Base-by-base conservation (phyloP, 2,888 invertebrate species). In the Polydrusus cervinus region DNA sequence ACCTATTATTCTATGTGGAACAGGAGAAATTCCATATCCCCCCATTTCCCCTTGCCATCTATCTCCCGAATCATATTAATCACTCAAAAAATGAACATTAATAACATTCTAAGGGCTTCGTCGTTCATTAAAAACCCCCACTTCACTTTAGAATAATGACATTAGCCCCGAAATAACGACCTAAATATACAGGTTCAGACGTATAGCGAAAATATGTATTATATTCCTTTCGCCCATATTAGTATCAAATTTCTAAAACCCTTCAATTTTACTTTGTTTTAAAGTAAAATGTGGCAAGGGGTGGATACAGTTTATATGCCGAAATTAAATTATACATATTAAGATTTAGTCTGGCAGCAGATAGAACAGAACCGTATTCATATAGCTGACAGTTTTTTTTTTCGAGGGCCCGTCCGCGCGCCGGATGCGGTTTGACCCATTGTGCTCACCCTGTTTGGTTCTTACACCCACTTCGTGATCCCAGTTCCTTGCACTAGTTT, bases 161-260 rank as follows among this genome's bases (percentile, higher is more conserved):
- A 76, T 76, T 75, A 74, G 57, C 64, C 74, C 74, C 62, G 62
- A 69, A 74, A 69, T 74, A 74, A 74, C 75, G 75, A 71, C 75
- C 75, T 53, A 71, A 75, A 75, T 49, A 75, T 68, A 75, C 71
- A 60, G 69, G 60, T 71, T 75, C 34, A 62, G 68, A 68, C 67
- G 65, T 70, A 69, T 20, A 14, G 65, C 65, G 70, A 75, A 75
- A 71, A 75, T 75, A 47, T 64, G 55, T 72, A 71, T 71, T 75
- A 75, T 67, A 55, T 72, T 69, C 70, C 76, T 76, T 70, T 71
- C 65, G 55, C 70, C 67, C 74, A 53, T 74, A 74, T 76, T 67
- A 74, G 76, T 69, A 77, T 77, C 76, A 64, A 74, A 74, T 77
- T 77, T 71, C 76, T 69, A 65, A 70, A 70, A 76, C 73, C 76